Base-by-base conservation (phyloP, 1,140 invertebrate genomes). In the Augochlora pura region DNA sequence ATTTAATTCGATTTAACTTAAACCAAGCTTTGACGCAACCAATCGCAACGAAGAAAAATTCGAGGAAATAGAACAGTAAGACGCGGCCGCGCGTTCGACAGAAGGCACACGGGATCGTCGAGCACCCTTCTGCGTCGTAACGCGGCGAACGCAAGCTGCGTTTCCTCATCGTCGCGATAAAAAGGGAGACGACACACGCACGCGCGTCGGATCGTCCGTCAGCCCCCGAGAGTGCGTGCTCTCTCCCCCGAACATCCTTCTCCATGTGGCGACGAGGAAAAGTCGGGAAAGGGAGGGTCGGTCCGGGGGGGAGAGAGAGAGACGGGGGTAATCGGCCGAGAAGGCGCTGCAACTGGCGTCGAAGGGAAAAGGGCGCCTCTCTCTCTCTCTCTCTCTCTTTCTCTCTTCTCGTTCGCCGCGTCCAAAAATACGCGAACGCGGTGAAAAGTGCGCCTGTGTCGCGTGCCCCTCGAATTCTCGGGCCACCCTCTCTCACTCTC, bases 351-450 rank as follows among this genome's bases (percentile, higher is more conserved):
- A 60, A 70, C 57, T 77, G 59, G 42, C 67, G 23, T 32, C 38
- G 25, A 32, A 23, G 52, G 66, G 18, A 62, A 32, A 59, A 32
- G 54, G 42, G 64, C 39, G 39, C 42, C 27, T 16, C 21, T 25
- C 49, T 3, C 21, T 21, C 46, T 54, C n/a, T 59, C 73, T 42
- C 32, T 32, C 32, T 32, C 32, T 32, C 32, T 32, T 32, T 32
- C 32, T 32, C 4, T 32, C 4, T 32, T 32, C 32, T 32, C 32
- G 32, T 32, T 4, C 32, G 32, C 32, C 32, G 64, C 54, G 66
- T 84, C 82, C 80, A 86, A 87, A 87, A 88, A 88, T 89, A 87
- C 82, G 72, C 72, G 77, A 80, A 72, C 46, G 52, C 18, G n/a
- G 54, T 23, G 64, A 63, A 66, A 72, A 59, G 54, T 27, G 67